Conservation (phyloP, 2,113 vertebrate genomes). For the Bagarius yarrelli region DNA sequence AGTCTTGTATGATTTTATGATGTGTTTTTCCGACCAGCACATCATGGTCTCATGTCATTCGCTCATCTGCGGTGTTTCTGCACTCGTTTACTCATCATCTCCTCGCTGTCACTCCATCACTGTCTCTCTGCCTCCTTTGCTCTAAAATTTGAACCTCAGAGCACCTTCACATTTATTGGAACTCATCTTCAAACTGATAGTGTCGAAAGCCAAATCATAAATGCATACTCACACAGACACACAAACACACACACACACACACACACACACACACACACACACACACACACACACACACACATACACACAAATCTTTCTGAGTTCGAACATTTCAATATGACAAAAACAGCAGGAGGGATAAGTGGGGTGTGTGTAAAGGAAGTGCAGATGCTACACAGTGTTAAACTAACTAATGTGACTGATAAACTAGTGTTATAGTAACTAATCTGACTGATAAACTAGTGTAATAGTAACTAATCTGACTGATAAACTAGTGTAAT, state of each 20-base stretch:
- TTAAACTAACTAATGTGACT: not conserved
- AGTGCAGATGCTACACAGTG: not conserved
- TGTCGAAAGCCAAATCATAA: not conserved
- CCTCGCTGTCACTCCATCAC: constrained; percentile 21
- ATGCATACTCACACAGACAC: not conserved
- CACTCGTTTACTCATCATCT: not conserved
- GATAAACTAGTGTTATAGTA: not conserved
- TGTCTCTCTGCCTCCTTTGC: not conserved
- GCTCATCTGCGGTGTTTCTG: not conserved
- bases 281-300: not conserved
- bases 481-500: not conserved
- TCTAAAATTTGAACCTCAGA: constrained; percentile 10
- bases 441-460: not conserved
- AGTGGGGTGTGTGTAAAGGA: not conserved
- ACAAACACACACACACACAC: not conserved
- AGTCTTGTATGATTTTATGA: not conserved
- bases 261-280: not conserved
- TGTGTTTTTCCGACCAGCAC: not conserved
- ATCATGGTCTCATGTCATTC: not conserved
- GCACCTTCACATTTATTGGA: not conserved
- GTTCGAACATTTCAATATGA: not conserved
- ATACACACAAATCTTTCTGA: not conserved
- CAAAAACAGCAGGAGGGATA: not conserved
- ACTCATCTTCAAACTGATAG: constrained; percentile 16
- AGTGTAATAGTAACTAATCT: not conserved